Conservation (phyloP, 2,888 invertebrate species). For the Salticus scenicus region DNA sequence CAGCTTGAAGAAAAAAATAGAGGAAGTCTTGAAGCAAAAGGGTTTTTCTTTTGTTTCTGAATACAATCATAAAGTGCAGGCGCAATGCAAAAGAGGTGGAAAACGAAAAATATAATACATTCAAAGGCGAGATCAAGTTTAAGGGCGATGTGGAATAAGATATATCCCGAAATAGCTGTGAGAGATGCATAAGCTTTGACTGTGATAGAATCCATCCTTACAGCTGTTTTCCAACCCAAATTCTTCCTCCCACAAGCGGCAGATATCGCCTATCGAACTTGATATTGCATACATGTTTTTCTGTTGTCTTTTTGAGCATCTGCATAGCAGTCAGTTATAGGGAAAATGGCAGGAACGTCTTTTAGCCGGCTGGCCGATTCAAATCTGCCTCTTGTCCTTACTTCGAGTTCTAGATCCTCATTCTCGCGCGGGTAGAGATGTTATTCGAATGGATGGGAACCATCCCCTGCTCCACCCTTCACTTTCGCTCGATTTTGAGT, state of each 20-base stretch:
- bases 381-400: conserved; percentile 37
- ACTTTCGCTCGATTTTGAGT: conserved; percentile 19
- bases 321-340: conserved; percentile 49
- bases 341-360: conserved; percentile 61
- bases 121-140: conserved; percentile 58
- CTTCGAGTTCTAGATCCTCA: conserved; percentile 16
- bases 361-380: conserved; percentile 61
- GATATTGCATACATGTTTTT: conserved; percentile 69
- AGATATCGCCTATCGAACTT: conserved; percentile 67
- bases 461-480: conserved; percentile 1
- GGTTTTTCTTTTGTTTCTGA: conserved; percentile 19
- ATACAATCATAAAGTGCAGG: conserved; percentile 37
- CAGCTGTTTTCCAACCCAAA: conserved; percentile 66
- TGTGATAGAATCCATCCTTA: conserved; percentile 42
- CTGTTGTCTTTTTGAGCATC: conserved; percentile 54
- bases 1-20: conserved; percentile 47
- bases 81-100: conserved; percentile 26
- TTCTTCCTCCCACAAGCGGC: conserved; percentile 34
- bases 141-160: conserved; percentile 43
- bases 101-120: conserved; percentile 53
- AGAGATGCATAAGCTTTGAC: not conserved
- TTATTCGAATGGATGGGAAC: conserved; percentile 26
- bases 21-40: not conserved
- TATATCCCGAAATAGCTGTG: conserved; percentile 51
- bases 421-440: conserved; percentile 36